A percentile compares a stretch with the other conserved stretches of the same genome.
These are phyloP conservation scores for Pangasius krempfi DNA, from an alignment of 2,797 vertebrate genomes.

Conservation along the genomic window DNA sequence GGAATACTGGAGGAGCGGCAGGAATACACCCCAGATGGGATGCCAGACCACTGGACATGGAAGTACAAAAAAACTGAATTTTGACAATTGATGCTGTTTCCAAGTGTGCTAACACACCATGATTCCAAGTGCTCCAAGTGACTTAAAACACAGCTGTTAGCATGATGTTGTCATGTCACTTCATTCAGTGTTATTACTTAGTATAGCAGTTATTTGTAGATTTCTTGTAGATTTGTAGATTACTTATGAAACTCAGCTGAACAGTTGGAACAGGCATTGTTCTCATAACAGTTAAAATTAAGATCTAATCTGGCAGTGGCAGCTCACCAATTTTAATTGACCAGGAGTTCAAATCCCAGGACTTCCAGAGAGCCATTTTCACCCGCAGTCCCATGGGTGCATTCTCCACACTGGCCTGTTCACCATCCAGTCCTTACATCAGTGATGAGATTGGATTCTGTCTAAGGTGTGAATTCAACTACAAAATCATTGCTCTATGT, in stretches of 20 bases:
- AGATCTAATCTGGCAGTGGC: neutral
- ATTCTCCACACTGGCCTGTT: neutral
- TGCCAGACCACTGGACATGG: neutral
- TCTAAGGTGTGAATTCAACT: neutral
- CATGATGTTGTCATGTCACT: neutral
- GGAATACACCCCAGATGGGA: neutral
- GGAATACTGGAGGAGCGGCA: neutral
- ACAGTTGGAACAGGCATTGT: neutral
- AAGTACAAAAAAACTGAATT: neutral
- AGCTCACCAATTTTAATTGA: slow-evolving; percentile 1
- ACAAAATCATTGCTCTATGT: neutral
- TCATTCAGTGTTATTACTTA: neutral
- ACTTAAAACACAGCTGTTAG: neutral
- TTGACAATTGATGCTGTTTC: neutral
- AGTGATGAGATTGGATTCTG: neutral
- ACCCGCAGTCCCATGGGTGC: neutral
- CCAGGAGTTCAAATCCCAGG: neutral
- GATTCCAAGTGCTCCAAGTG: neutral
- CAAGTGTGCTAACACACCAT: too few species aligned
- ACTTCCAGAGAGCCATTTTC: neutral
- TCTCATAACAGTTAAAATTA: neutral
- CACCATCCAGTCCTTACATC: neutral
- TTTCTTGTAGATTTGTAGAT: neutral
- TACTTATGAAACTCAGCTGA: neutral
- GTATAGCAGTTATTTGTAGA: neutral